These are phyloP conservation scores for Heliconius erato DNA, from an alignment of 2,888 invertebrate genomes.

Conservation along the genomic window DNA sequence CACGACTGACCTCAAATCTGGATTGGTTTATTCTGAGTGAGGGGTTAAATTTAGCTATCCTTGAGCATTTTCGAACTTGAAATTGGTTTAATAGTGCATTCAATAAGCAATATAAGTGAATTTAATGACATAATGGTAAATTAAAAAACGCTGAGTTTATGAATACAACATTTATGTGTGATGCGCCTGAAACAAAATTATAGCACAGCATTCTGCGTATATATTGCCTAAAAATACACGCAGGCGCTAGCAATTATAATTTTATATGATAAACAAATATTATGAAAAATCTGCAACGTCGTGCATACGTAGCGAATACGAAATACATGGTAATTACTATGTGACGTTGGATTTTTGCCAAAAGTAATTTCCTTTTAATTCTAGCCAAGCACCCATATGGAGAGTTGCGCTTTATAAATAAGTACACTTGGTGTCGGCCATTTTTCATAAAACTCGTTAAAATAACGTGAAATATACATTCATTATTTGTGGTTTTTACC, in stretches of 20 bases:
- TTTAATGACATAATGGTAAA: too few relatives aligned
- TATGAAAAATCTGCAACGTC: slow-evolving; percentile 4
- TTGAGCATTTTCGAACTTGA: background rate
- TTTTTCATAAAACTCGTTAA: slow-evolving; percentile 8
- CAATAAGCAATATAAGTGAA: too few relatives aligned
- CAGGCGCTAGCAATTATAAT: slow-evolving; percentile 45
- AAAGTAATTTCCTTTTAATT: slow-evolving; percentile 34
- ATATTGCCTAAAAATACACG: slow-evolving; percentile 49
- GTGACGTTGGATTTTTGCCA: slow-evolving; percentile 21
- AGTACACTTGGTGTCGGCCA: background rate
- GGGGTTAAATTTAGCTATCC: background rate
- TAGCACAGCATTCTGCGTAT: slow-evolving; percentile 46
- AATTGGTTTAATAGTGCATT: too few relatives aligned
- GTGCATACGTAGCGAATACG: slow-evolving; percentile 24
- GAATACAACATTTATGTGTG: background rate
- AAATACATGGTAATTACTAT: slow-evolving; percentile 28
- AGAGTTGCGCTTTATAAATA: background rate
- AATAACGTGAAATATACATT: slow-evolving; percentile 4
- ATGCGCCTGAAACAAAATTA: slow-evolving; percentile 51
- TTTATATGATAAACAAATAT: background rate
- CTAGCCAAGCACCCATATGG: slow-evolving; percentile 4
- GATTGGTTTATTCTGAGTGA: background rate
- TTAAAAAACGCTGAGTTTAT: too few relatives aligned
- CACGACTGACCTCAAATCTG: too few relatives aligned
- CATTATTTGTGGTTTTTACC: background rate